Base-by-base conservation (phyloP, 2,888 invertebrate species). In the Mythimna pallens region DNA sequence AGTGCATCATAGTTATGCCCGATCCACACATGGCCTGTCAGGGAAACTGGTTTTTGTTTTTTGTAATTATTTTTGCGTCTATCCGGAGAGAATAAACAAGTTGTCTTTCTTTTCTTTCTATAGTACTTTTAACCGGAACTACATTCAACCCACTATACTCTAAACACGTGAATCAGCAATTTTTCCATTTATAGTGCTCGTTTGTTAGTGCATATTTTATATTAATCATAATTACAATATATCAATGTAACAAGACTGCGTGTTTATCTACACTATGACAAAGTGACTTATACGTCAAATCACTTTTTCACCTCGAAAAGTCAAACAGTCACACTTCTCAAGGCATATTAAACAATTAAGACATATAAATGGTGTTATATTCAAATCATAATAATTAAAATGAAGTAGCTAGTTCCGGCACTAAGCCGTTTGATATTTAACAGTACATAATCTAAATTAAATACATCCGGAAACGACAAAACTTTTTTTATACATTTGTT, bases 391-490 rank as follows among this genome's bases (percentile, higher is more conserved):
- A 75, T 71, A 76, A 76, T 84, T 74, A 73, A 78, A 83, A 72
- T 64, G 62, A 57, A 73, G 57, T 73, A 59, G 54, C 58, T 62
- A 66, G 76, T 83, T 84, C 86, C 84, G 84, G 86, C 72, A 83
- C 25, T 68, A 55, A 62, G 43, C 47, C 52, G 52, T 57, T 82
- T 55, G 59, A 80, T 72, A 72, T 78, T 76, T 64, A 73, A 64
- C 62, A 40, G 43, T 63, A 66, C 25, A 25, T n/a, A 55, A 63
- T 58, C 54, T 81, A 69, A 78, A 76, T 78, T 73, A n/a, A n/a
- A n/a, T n/a, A 79, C 70, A 76, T 84, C 73, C 86, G 86, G 79
- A 76, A 78, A 65, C 30, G 55, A 62, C 61, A 59, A 57, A 64
- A 61, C 12, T 54, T 76, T 68, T 81, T 68, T 54, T 7, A 65